Percentiles rank a stretch among this genome's conserved stretches.
These are phyloP conservation scores for Andrena chrysosceles DNA, from an alignment of 2,888 invertebrate genomes.

Conservation along the genomic window DNA sequence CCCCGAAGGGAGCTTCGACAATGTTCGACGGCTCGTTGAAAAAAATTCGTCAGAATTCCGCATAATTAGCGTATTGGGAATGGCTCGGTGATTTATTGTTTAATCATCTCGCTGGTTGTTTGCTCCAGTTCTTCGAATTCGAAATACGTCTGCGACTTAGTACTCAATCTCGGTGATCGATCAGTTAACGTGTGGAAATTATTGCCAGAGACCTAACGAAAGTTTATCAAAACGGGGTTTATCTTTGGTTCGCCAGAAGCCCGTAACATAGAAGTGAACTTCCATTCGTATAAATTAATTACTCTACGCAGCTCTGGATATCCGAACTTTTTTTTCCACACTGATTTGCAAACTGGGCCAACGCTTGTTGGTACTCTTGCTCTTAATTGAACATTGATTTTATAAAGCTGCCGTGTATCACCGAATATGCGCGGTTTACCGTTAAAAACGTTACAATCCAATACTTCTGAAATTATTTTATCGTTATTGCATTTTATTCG, in stretches of 20 bases:
- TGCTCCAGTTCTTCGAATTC: slow-evolving; percentile 3
- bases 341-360: too few species aligned
- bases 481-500: too few species aligned
- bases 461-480: too few species aligned
- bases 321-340: too few species aligned
- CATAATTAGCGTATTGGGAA: slow-evolving; percentile 9
- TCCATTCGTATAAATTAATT: too few species aligned
- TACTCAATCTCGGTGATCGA: slow-evolving; percentile 2
- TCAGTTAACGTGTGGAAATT: not conserved
- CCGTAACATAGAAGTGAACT: not conserved
- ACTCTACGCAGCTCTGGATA: too few species aligned
- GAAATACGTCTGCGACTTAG: not conserved
- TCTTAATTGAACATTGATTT: too few species aligned
- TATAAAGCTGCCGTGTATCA: too few species aligned
- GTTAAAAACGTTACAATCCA: too few species aligned
- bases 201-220: not conserved
- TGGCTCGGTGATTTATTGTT: not conserved
- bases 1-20: slow-evolving; percentile 56
- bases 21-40: slow-evolving; percentile 1
- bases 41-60: not conserved
- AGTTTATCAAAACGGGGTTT: not conserved
- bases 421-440: too few species aligned
- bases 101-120: slow-evolving; percentile 3
- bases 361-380: too few species aligned
- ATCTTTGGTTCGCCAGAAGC: not conserved